Evolutionary conservation across 2,113 vertebrate species (phyloP).

Genomic region (Muscicapa adusta): DNA sequence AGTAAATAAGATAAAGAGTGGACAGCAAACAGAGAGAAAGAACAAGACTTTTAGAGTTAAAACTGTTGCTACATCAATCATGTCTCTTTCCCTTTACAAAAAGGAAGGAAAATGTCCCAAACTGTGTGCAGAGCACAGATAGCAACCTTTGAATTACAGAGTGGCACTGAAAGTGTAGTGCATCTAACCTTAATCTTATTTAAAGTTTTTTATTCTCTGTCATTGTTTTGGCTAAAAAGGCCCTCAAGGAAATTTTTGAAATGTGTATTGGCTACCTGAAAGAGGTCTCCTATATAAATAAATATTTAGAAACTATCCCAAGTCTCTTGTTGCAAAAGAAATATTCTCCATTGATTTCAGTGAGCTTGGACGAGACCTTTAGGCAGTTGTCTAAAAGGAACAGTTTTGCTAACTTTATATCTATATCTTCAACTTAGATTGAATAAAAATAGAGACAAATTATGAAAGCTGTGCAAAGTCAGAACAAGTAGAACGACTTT

Average conservation of each 20-base stretch:
- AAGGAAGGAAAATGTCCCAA: not conserved
- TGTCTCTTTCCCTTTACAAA: not conserved
- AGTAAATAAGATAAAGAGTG: not conserved
- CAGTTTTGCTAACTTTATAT: not conserved
- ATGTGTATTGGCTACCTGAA: not conserved
- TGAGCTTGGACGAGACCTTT: not conserved
- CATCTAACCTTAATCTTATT: conserved; percentile 5
- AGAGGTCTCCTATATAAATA: not conserved
- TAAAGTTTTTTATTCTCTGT: not conserved
- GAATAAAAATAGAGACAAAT: not conserved
- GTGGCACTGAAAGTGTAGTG: not conserved
- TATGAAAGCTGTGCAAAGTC: not conserved
- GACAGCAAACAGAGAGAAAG: not conserved
- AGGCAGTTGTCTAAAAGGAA: not conserved
- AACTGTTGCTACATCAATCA: not conserved
- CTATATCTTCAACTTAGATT: not conserved
- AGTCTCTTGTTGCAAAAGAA: not conserved
- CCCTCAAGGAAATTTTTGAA: not conserved
- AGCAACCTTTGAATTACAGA: conserved; percentile 7
- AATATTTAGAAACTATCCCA: not conserved
- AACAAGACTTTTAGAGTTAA: not conserved
- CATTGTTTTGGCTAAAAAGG: conserved; percentile 16
- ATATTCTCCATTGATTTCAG: not conserved
- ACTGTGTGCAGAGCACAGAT: not conserved
- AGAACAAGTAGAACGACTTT: not conserved